Conservation (phyloP, 1,140 invertebrate genomes). For the Mizuhopecten yessoensis region DNA sequence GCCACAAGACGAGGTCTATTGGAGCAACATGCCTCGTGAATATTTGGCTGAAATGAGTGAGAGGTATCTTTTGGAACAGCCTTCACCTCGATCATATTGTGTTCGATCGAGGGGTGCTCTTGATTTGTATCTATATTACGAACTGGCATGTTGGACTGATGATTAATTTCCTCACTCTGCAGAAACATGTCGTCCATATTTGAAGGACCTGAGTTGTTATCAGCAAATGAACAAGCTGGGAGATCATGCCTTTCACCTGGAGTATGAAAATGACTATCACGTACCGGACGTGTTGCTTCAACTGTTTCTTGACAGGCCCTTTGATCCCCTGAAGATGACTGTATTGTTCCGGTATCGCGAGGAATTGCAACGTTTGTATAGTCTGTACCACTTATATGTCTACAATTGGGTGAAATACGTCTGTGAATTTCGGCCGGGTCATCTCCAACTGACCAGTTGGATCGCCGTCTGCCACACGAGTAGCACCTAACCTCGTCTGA, state of each 20-base stretch:
- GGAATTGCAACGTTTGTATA: neutral
- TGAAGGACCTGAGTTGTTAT: too few species aligned
- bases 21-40: neutral
- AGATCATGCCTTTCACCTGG: neutral
- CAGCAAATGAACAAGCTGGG: neutral
- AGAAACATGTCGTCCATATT: neutral
- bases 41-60: neutral
- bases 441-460: neutral
- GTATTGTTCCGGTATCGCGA: neutral
- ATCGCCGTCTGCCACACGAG: neutral
- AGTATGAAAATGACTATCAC: neutral
- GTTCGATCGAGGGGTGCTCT: neutral
- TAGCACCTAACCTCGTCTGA: neutral
- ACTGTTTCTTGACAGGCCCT: neutral
- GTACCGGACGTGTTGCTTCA: neutral
- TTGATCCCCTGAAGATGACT: neutral
- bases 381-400: neutral
- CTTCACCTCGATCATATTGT: neutral
- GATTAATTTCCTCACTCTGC: neutral
- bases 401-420: neutral
- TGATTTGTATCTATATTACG: neutral
- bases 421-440: neutral
- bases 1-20: too few species aligned
- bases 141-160: neutral
- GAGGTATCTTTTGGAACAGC: neutral